Evolutionary conservation across 2,113 vertebrate genomes (phyloP).

Genomic region (Sceloporus tristichus): DNA sequence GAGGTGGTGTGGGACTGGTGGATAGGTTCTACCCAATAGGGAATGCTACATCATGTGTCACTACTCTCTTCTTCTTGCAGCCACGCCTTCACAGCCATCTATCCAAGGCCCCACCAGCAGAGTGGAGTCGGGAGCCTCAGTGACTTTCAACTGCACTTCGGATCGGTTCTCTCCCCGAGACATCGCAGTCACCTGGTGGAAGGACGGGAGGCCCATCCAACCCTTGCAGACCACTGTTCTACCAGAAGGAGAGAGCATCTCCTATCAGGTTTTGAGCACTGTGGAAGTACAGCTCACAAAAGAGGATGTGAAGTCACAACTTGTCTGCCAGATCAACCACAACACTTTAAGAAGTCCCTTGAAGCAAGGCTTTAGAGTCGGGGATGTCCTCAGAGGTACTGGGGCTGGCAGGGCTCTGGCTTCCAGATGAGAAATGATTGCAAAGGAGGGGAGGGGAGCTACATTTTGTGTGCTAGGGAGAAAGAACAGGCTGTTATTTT

Average conservation of each 20-base stretch:
- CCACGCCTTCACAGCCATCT: background rate
- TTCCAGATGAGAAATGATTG: background rate
- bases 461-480: too few species aligned
- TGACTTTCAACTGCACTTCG: constrained; percentile 56
- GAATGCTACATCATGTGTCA: too few species aligned
- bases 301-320: background rate
- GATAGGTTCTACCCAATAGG: too few species aligned
- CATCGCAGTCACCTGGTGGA: constrained; percentile 57
- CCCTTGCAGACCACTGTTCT: background rate
- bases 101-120: rapidly evolving
- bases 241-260: background rate
- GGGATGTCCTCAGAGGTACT: constrained; percentile 49
- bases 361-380: rapidly evolving
- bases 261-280: background rate
- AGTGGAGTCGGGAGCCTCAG: rapidly evolving
- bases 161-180: constrained; percentile 53
- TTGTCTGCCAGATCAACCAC: constrained; percentile 30
- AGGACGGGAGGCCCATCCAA: rapidly evolving
- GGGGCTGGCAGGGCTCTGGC: background rate
- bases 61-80: constrained; percentile 23
- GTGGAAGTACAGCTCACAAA: background rate
- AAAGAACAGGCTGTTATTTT: too few species aligned
- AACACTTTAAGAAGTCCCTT: rapidly evolving
- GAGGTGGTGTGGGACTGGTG: too few species aligned
- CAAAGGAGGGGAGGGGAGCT: too few species aligned